Evolutionary conservation across 2,113 vertebrate species (phyloP), one percentile per base, ranked within the genome.

Genomic region (Myocastor coypus): DNA sequence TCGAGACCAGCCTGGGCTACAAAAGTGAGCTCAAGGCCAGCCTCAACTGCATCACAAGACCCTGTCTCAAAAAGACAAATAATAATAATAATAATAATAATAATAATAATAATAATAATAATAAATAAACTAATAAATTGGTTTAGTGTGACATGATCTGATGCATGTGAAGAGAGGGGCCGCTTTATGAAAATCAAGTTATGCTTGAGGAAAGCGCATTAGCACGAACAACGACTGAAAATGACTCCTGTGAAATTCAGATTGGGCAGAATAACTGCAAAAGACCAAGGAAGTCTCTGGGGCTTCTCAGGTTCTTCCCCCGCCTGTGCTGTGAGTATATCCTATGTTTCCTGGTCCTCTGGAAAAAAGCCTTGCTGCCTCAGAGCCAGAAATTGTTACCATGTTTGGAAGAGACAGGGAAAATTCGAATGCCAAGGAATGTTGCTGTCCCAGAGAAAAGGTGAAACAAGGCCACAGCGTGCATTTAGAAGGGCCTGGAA

Each of bases 341-440:
- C 28, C 3, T 73, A 4, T 24, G 55, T 19, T 19, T 55, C 73
- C 61, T 16, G 30, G 14, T 24, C 26, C n/a, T 16, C 20, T 20
- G 32, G n/a, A 69, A 68, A 28, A 8, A 57, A 71, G 5, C 13
- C 13, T 3, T 19, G 17, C 55, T 19, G 73, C 46, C 19, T 3
- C 13, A 11, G 69, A 64, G 28, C 63, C 63, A 9, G 2, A 4
- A 24, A 0, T 3, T 26, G n/a, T 0, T 2, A 4, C 13, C 0
- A 2, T 12, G 11, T 59, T 64, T 78, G 26, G 16, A 34, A 55
- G 32, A 68, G 46, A 5, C 12, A 37, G 22, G 9, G 6, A 71
- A 46, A 26, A 19, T 13, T 40, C 1, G 26, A 46, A 40, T 14
- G 24, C 73, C 7, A 5, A 37, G n/a, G 68, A 20, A 8, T 28